Evolutionary conservation across 2,113 vertebrate genomes (phyloP).

Genomic region (Hiodon alosoides): DNA sequence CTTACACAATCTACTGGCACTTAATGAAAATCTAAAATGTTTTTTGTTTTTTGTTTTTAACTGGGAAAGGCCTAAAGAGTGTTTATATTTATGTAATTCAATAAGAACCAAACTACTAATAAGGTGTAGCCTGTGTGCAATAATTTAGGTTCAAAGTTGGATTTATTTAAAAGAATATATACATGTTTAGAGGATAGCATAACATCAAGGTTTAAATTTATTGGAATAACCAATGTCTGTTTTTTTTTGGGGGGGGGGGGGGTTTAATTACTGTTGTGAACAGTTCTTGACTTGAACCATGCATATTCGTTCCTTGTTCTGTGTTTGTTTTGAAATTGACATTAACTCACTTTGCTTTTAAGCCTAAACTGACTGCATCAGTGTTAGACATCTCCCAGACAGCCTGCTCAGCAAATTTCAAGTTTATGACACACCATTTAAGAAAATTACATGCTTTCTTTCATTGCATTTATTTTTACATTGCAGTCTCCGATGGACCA

Average conservation of each 20-base stretch:
- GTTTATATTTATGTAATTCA: conserved; percentile 49
- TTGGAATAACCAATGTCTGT: conserved; percentile 9
- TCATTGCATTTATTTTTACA: neutral
- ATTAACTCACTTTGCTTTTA: neutral
- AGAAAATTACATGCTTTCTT: neutral
- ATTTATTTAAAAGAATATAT: conserved; percentile 15
- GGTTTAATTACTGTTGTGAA: conserved; percentile 2
- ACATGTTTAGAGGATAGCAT: conserved; percentile 13
- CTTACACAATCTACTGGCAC: conserved; percentile 45
- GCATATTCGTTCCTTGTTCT: conserved; percentile 5
- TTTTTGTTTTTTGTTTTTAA: conserved; percentile 58
- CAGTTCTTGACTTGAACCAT: conserved; percentile 18
- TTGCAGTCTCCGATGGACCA: neutral
- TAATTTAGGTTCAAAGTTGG: conserved; percentile 52
- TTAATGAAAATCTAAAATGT: conserved; percentile 17
- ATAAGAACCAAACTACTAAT: conserved; percentile 69
- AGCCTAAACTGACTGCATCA: neutral
- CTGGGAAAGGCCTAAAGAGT: conserved; percentile 49
- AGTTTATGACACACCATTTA: neutral
- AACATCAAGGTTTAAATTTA: conserved; percentile 9
- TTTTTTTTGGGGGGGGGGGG: conserved; percentile 1
- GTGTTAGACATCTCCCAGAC: neutral
- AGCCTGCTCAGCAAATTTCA: neutral
- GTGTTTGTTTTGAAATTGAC: conserved; percentile 3
- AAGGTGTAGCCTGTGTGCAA: conserved; percentile 79